Conservation (phyloP, 2,888 invertebrate species). For the Nephrotoma flavescens region DNA sequence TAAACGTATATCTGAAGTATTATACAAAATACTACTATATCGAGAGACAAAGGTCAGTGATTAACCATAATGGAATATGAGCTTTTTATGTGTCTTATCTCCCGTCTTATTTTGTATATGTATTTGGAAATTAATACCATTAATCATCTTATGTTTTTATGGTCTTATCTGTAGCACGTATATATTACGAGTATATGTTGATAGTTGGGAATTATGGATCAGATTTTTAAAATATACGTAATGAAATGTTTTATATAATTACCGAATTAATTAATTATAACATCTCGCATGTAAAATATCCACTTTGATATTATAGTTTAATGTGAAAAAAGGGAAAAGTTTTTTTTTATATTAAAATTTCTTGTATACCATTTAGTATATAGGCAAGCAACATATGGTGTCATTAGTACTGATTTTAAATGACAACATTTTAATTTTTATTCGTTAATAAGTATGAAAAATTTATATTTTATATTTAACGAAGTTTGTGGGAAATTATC, state of each 20-base stretch:
- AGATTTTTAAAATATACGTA: not conserved
- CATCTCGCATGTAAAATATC: not conserved
- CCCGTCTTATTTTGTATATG: not conserved
- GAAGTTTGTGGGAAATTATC: too few relatives aligned
- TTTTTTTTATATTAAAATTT: not conserved
- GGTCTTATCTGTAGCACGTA: not conserved
- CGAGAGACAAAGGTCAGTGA: not conserved
- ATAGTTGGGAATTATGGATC: not conserved
- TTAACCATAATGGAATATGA: not conserved
- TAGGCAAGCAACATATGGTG: not conserved
- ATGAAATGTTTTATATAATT: not conserved
- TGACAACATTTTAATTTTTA: not conserved
- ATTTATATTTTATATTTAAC: too few relatives aligned
- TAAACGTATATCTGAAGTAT: not conserved
- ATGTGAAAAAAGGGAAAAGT: not conserved
- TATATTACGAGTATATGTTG: not conserved
- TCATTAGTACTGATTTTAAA: not conserved
- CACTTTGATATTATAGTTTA: not conserved
- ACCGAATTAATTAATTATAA: not conserved
- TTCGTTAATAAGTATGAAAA: too few relatives aligned
- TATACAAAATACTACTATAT: not conserved
- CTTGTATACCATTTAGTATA: not conserved
- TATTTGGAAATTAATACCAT: not conserved
- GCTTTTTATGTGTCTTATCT: not conserved
- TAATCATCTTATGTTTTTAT: not conserved